Conservation (phyloP, 2,888 invertebrate species). For the Baronia brevicornis region DNA sequence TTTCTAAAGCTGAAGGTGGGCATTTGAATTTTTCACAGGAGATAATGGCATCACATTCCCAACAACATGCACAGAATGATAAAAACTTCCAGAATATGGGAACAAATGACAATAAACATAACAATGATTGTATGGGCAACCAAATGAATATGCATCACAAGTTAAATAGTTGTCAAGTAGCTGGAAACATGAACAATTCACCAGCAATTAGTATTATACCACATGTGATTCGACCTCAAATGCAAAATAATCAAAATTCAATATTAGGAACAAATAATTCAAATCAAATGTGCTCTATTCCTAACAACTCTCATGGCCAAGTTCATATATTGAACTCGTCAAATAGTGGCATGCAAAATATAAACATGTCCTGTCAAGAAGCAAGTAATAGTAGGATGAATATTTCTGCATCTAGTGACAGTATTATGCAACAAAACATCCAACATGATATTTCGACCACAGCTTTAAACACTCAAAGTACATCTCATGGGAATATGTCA, state of each 20-base stretch:
- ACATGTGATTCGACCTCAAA: conserved; percentile 53
- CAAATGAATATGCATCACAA: conserved; percentile 60
- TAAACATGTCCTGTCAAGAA: conserved; percentile 64
- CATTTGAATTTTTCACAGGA: conserved; percentile 67
- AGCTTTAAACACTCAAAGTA: conserved; percentile 43
- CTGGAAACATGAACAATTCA: conserved; percentile 44
- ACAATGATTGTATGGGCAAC: conserved; percentile 41
- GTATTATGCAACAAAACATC: conserved; percentile 41
- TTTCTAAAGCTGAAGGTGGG: conserved; percentile 65
- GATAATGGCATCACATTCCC: conserved; percentile 66
- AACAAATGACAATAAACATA: conserved; percentile 52
- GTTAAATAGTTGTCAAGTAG: conserved; percentile 62
- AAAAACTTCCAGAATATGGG: conserved; percentile 65
- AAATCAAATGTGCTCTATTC: conserved; percentile 60
- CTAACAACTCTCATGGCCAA: conserved; percentile 54
- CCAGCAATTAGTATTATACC: conserved; percentile 65
- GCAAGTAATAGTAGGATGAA: conserved; percentile 50
- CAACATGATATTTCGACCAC: conserved; percentile 49
- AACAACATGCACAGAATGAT: conserved; percentile 60
- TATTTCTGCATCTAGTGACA: conserved; percentile 45
- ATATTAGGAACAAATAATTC: conserved; percentile 49
- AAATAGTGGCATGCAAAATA: conserved; percentile 57
- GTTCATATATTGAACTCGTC: conserved; percentile 58
- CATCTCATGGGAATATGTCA: conserved; percentile 58
- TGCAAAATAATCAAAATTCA: conserved; percentile 55